A percentile compares a stretch with the other conserved stretches of the same genome.
Conservation (phyloP, 2,113 vertebrate species). For the Tympanuchus pallidicinctus region DNA sequence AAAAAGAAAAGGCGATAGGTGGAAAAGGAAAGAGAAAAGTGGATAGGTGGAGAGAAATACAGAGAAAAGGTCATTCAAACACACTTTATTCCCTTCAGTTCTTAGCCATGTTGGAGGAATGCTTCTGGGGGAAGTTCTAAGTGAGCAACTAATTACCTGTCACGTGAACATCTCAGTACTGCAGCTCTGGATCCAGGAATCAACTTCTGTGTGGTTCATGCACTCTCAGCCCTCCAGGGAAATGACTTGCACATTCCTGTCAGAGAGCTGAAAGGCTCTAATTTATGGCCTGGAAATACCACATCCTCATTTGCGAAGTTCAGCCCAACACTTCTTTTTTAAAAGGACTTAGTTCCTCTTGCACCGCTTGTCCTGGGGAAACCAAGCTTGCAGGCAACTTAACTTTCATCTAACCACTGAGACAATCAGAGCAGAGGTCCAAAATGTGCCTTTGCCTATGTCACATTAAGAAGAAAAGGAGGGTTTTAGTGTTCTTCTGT, state of each 20-base stretch:
- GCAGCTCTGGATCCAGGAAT: not conserved
- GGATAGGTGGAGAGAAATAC: not conserved
- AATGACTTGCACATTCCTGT: not conserved
- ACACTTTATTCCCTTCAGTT: not conserved
- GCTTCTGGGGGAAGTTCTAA: not conserved
- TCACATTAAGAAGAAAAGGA: not conserved
- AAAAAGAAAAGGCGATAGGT: not conserved
- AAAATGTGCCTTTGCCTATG: not conserved
- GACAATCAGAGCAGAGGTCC: not conserved
- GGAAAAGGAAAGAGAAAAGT: not conserved
- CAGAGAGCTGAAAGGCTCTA: not conserved
- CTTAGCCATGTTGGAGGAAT: not conserved
- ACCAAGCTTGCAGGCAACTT: not conserved
- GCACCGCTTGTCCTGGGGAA: not conserved
- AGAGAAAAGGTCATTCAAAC: not conserved
- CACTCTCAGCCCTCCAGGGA: not conserved
- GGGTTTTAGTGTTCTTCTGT: not conserved
- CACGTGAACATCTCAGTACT: not conserved
- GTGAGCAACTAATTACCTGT: not conserved
- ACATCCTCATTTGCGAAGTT: not conserved
- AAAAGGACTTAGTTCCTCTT: not conserved
- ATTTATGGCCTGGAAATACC: not conserved
- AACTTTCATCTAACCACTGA: not conserved
- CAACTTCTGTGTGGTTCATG: not conserved
- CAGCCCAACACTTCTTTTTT: not conserved